Base-by-base conservation (phyloP, 2,888 invertebrate genomes). In the Cryptocephalus moraei region DNA sequence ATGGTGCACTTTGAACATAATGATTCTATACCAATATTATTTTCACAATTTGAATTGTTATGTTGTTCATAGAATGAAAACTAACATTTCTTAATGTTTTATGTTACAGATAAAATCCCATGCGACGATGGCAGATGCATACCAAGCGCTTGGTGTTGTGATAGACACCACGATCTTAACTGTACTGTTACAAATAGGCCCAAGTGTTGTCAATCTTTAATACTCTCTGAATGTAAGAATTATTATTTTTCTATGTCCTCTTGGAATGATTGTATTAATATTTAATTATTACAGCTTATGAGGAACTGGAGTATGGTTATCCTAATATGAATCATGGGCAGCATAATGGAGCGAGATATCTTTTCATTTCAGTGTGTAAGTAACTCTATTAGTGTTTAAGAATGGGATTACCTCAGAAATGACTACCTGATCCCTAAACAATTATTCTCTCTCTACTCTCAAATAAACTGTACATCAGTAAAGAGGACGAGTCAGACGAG, bases 121-220 rank as follows among this genome's bases (percentile, higher is more conserved):
- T 73, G 73, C 57, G 71, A 73, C 41, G 74, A 75, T 54, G 70
- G 69, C 8, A 66, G 78, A 36, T 78, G 78, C 53, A 75, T 77
- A 45, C 74, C 77, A 1, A 66, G 64, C 4, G 63, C 68, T 48
- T 74, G 74, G 72, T 77, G 77, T 57, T 76, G 76, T 58, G 74
- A 76, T 60, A 65, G 68, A 48, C 61, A 65, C 43, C 63, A 61
- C 43, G 71, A 71, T 57, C 56, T 62, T n/a, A 73, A 73, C 53
- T 76, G 76, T 56, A 72, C 69, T 3, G 69, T 68, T 8, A 69
- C 65, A 34, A 67, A 69, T 49, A 61, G 68, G 43, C 73, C 70
- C 4, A 60, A 62, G 33, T 76, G 76, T 58, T 76, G 76, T 54
- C 68, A 67, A 51, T 40, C 47, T 39, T 43, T 47, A 11, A 56